A percentile compares a stretch with the other conserved stretches of the same genome.
Conservation (phyloP, 1,140 invertebrate genomes). For the Pteromalus puparum region DNA sequence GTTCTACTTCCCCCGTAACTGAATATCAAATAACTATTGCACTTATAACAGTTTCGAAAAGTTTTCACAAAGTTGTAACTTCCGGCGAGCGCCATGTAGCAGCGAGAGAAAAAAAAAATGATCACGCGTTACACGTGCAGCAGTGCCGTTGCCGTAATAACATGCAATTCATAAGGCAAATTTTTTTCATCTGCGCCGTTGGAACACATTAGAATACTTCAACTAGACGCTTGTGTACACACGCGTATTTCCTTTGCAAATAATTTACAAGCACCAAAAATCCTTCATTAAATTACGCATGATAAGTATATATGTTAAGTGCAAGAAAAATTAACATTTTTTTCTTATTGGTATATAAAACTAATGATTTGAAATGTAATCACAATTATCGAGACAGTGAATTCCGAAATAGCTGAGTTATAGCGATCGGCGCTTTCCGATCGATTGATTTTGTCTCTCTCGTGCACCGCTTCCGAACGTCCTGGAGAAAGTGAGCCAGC, state of each 20-base stretch:
- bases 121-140: background rate
- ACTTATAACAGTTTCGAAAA: background rate
- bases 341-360: too few relatives aligned
- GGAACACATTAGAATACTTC: conserved; percentile 22
- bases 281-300: too few relatives aligned
- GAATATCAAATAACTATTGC: background rate
- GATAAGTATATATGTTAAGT: too few relatives aligned
- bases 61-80: background rate
- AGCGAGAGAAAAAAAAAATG: background rate
- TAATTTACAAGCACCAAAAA: background rate
- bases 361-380: too few relatives aligned
- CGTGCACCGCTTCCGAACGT: background rate
- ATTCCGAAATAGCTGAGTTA: background rate
- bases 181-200: background rate
- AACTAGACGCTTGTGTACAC: background rate
- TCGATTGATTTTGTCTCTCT: conserved; percentile 17
- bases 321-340: too few relatives aligned
- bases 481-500: conserved; percentile 8
- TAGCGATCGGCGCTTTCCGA: background rate
- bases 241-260: background rate
- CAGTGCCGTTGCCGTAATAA: conserved; percentile 16
- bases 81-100: too few relatives aligned
- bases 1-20: background rate
- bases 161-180: conserved; percentile 27
- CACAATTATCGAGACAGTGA: background rate